phyloP scores from a whole-genome alignment of 2,888 invertebrate species.

The Brenthis ino region DNA sequence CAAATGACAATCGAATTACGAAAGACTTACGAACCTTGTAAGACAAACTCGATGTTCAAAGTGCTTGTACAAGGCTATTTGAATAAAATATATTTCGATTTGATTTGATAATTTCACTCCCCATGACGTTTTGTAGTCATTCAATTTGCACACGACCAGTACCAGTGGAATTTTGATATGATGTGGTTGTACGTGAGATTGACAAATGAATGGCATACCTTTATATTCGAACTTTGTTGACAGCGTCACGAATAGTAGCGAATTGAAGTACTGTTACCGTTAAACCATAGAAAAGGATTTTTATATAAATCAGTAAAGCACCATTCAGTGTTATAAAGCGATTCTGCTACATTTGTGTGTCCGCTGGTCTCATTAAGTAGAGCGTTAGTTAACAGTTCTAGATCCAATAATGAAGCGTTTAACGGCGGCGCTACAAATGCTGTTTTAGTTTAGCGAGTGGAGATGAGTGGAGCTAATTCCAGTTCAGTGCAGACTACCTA shows the following conservation, averaged over 20 bases:
- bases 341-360: neutral
- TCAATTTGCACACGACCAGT: neutral
- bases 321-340: neutral
- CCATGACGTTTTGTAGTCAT: neutral
- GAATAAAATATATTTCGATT: too few relatives aligned
- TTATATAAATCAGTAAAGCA: neutral
- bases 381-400: slow-evolving; percentile 15
- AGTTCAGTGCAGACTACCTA: neutral
- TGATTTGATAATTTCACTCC: too few relatives aligned
- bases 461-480: neutral
- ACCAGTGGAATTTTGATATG: neutral
- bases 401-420: slow-evolving; percentile 14
- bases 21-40: too few relatives aligned
- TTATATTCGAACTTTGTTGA: neutral
- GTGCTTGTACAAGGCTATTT: too few relatives aligned
- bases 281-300: neutral
- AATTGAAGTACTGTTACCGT: neutral
- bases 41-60: too few relatives aligned
- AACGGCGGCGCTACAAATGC: slow-evolving; percentile 8
- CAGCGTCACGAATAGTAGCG: neutral
- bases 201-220: slow-evolving; percentile 24
- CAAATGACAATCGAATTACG: too few relatives aligned
- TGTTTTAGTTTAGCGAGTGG: slow-evolving; percentile 4
- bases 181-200: slow-evolving; percentile 21
- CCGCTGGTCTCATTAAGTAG: slow-evolving; percentile 11